Percentiles rank a stretch among this genome's conserved stretches.
Conservation (phyloP, 2,797 vertebrate species). For the Ptychobarbus kaznakovi region DNA sequence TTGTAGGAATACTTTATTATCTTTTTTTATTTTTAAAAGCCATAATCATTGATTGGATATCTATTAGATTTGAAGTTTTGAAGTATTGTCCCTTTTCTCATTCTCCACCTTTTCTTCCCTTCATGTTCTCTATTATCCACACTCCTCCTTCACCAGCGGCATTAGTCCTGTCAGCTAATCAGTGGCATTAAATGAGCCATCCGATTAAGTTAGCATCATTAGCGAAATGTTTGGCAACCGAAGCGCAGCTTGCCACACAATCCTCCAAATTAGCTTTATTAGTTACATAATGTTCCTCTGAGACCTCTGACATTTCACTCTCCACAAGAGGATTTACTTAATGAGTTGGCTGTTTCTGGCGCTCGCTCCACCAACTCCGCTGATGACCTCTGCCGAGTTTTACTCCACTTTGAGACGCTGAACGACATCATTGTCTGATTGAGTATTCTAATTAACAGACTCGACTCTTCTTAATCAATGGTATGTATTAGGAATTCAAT, state of each 20-base stretch:
- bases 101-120: slow-evolving; percentile 10
- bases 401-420: slow-evolving; percentile 18
- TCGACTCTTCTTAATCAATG: slow-evolving; percentile 26
- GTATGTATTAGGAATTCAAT: not conserved
- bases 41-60: not conserved
- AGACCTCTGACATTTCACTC: slow-evolving; percentile 54
- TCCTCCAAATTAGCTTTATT: slow-evolving; percentile 70
- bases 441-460: slow-evolving; percentile 35
- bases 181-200: slow-evolving; percentile 68
- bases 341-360: slow-evolving; percentile 45
- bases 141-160: not conserved
- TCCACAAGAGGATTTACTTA: slow-evolving; percentile 57
- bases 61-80: not conserved
- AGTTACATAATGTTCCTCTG: slow-evolving; percentile 55
- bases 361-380: slow-evolving; percentile 32
- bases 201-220: slow-evolving; percentile 74
- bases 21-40: not conserved
- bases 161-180: slow-evolving; percentile 61
- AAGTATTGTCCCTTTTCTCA: not conserved
- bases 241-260: slow-evolving; percentile 53
- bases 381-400: slow-evolving; percentile 48
- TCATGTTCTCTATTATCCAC: slow-evolving; percentile 37
- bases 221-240: slow-evolving; percentile 60
- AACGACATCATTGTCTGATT: slow-evolving; percentile 34
- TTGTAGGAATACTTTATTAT: not conserved